These are phyloP conservation scores for Peromyscus polionotus DNA, from an alignment of 2,113 vertebrate genomes.

Conservation along the genomic window DNA sequence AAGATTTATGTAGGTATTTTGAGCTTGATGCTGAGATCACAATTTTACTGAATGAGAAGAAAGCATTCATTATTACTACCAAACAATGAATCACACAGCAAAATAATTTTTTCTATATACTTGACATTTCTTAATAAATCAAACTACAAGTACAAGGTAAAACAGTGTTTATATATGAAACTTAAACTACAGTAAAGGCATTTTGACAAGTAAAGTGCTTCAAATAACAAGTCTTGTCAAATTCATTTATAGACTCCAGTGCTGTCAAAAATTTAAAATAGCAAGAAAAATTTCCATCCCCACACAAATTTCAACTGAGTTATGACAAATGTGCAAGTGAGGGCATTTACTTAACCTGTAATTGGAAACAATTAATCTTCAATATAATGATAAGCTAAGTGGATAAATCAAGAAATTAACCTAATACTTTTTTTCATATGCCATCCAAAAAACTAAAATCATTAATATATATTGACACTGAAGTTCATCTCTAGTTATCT, in stretches of 20 bases:
- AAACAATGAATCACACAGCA: not conserved
- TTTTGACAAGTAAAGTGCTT: conserved; percentile 2
- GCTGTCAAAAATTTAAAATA: not conserved
- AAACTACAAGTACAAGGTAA: not conserved
- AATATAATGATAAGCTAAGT: not conserved
- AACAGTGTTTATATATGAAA: not conserved
- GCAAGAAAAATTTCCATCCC: not conserved
- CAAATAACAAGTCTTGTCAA: not conserved
- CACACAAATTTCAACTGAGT: not conserved
- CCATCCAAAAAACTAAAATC: not conserved
- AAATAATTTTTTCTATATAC: not conserved
- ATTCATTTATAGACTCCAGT: not conserved
- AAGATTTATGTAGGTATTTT: conserved; percentile 2
- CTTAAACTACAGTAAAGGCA: not conserved
- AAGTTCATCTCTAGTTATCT: not conserved
- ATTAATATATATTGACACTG: not conserved
- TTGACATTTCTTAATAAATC: conserved; percentile 39
- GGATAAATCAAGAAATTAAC: not conserved
- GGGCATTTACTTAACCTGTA: not conserved
- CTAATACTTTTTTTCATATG: not conserved
- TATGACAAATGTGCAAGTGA: not conserved
- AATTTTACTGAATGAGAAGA: not conserved
- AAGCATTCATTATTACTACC: not conserved
- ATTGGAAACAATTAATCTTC: not conserved
- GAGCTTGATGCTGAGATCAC: not conserved